Evolutionary conservation across 2,888 invertebrate genomes (phyloP), one percentile per base, ranked within the genome.

Genomic region (Pyrgus malvae): DNA sequence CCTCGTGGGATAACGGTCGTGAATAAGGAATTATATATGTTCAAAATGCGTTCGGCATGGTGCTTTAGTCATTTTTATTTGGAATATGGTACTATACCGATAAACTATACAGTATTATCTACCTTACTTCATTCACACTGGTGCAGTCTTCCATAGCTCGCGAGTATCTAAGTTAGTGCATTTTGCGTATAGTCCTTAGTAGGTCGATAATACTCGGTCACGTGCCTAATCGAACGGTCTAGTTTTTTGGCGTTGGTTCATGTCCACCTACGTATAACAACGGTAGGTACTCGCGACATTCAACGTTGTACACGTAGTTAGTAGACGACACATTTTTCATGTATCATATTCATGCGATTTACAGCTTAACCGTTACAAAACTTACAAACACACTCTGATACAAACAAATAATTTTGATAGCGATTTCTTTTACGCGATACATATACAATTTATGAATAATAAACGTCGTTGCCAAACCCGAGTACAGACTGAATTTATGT

Each of bases 401-500:
- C 45, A 31, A 38, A 41, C 25, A 35, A 12, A 42, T 42, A 42
- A 50, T 50, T 50, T 58, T 62, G 45, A 57, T 50, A 56, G 38
- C 60, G 38, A 27, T 57, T 53, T 51, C 57, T 55, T 58, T 59
- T 57, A 53, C 48, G 46, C 55, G 54, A 50, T 56, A 57, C 55
- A 50, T 58, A 60, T 50, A 63, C 46, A 40, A 46, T 67, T 29
- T 27, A 70, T 68, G 77, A 78, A 78, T 76, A 33, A 41, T 75
- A 77, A 81, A 83, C 74, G 74, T 84, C 77, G 87, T 82, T 85
- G 89, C 88, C 88, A 89, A 89, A 86, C 81, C 81, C 78, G 69
- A 80, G 74, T 66, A 79, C 85, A 87, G 86, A 88, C 88, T 87
- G 88, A 89, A 83, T 79, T 79, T 82, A 81, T 82, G 85, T 86